Evolutionary conservation across 2,113 vertebrate genomes (phyloP), one percentile per base, ranked within the genome.

Genomic region (Oenanthe melanoleuca): DNA sequence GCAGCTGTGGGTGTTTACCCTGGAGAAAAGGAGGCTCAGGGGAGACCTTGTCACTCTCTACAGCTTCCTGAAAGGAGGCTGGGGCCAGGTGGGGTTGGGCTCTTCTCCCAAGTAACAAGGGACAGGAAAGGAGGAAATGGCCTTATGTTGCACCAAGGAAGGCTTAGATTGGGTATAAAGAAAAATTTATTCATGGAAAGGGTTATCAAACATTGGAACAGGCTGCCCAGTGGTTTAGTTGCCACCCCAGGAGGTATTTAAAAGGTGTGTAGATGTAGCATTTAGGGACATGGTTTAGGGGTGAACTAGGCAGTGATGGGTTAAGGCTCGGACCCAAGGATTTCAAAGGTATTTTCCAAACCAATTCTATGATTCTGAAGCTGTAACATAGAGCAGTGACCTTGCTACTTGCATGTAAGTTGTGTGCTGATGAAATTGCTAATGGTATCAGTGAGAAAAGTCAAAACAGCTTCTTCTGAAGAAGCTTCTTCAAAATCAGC

Each of bases 51-150:
- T 49, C 14, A 9, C 15, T 40, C 33, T 45, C 17, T 19, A 13
- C 33, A 79, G 0, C 12, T 53, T 53, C 14, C 14, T 14, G 45
- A 47, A 53, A 73, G 38, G 60, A 47, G 14, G 12, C 5, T 70
- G 40, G 2, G 55, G 42, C 14, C 34, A 24, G 6, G 2, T 37
- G 11, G 5, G 0, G 9, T 23, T 1, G 0, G n/a, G 15, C 8
- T 31, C 38, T 85, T 66, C 45, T 65, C 5, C 38, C 21, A 34
- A 21, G 18, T 66, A 28, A 65, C 25, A 66, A 73, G n/a, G 15
- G 25, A 72, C 11, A 31, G 33, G 9, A 47, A 25, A 52, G 20
- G 24, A 89, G 16, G 12, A 72, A 59, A 60, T 28, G 12, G 15
- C 29, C 25, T 72, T 15, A 60, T 33, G n/a, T 14, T 60, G 25